Conservation (phyloP, 92 coral and sea anemone genomes). For the Zoanthus sociatus region DNA sequence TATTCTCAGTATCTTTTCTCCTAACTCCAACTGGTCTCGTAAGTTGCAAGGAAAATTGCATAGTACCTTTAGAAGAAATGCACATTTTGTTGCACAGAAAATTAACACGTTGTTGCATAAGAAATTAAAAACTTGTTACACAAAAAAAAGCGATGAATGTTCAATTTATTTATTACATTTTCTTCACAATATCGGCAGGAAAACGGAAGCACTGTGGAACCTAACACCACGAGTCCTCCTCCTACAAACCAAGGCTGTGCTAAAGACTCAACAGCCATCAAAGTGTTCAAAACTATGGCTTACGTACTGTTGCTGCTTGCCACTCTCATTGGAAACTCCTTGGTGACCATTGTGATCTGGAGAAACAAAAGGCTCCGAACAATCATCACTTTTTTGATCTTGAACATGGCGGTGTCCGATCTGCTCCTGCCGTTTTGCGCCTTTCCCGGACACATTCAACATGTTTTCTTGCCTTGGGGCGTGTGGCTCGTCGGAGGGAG, state of each 20-base stretch:
- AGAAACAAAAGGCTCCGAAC: conserved; percentile 40
- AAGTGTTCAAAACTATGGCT: conserved; percentile 18
- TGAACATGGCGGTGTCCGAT: conserved; percentile 43
- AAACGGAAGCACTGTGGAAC: neutral
- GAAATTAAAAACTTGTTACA: neutral
- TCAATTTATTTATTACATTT: neutral
- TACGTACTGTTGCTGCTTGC: neutral
- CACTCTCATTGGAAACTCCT: conserved; percentile 7
- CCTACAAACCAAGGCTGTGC: neutral
- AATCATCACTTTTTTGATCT: conserved; percentile 8
- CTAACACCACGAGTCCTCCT: neutral
- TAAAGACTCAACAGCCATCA: conserved; percentile 8
- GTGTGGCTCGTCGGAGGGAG: conserved; percentile 29
- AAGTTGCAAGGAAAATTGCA: too few species aligned
- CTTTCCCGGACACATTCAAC: conserved; percentile 17
- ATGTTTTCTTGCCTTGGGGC: conserved; percentile 31
- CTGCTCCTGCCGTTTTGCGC: conserved; percentile 19
- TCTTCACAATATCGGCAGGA: neutral
- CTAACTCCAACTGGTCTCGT: too few species aligned
- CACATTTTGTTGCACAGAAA: too few species aligned
- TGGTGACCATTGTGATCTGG: conserved; percentile 16
- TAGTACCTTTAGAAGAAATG: too few species aligned
- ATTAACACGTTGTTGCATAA: too few species aligned
- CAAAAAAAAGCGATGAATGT: neutral
- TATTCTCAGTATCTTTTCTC: too few species aligned